Percentiles rank a stretch among this genome's conserved stretches.
phyloP scores from a whole-genome alignment of 2,113 vertebrate species.

The Percina caprodes region DNA sequence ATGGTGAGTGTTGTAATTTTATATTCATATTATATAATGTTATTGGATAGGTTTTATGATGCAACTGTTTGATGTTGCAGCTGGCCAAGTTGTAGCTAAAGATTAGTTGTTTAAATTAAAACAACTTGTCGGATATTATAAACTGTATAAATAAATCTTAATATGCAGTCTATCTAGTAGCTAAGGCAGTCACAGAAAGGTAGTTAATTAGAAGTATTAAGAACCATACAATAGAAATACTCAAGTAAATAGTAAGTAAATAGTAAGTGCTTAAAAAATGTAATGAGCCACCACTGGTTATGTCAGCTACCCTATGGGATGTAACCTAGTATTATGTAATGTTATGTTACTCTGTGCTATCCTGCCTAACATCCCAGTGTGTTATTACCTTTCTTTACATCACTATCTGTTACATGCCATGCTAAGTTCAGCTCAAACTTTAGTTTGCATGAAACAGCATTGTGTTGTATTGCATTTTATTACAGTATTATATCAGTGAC shows the following conservation, averaged over 20 bases:
- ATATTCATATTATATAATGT: not conserved
- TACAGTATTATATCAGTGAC: conserved; percentile 13
- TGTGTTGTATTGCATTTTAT: conserved; percentile 9
- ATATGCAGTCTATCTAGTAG: not conserved
- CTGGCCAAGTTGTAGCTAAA: not conserved
- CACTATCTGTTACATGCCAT: not conserved
- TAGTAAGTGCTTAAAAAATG: not conserved
- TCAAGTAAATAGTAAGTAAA: not conserved
- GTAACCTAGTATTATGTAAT: too few relatives aligned
- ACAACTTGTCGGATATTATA: not conserved
- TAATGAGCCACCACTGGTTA: not conserved
- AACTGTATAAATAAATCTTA: not conserved
- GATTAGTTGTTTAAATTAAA: not conserved
- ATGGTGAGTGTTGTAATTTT: not conserved
- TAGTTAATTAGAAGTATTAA: not conserved
- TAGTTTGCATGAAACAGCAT: not conserved
- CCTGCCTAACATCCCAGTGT: not conserved
- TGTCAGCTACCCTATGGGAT: not conserved
- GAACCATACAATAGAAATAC: not conserved
- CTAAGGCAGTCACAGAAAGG: not conserved
- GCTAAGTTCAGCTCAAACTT: not conserved
- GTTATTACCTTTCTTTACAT: conserved; percentile 17
- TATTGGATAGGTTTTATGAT: not conserved
- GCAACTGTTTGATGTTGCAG: not conserved
- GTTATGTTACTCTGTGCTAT: not conserved